Evolutionary conservation across 2,113 vertebrate species (phyloP), one percentile per base, ranked within the genome.

Genomic region (Brachyhypopomus gauderio): DNA sequence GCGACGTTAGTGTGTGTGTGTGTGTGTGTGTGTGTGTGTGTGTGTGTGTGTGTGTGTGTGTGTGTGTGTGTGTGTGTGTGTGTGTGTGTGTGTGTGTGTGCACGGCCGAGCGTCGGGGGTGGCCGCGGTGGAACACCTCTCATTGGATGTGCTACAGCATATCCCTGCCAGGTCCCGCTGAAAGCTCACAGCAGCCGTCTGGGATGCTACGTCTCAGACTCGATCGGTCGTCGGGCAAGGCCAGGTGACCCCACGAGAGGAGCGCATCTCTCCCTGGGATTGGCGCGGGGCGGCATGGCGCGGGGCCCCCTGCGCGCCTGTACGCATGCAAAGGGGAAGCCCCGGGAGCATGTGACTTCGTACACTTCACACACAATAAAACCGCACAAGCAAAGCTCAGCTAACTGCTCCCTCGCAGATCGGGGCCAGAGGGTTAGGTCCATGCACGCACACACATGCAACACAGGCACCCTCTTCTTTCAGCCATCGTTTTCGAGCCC

Each of bases 321-420:
- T 81, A 80, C 45, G 81, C 80, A 85, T 58, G 80, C 73, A 25
- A 85, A 73, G 52, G 72, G 72, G 45, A 85, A 85, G 77, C 77
- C 77, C 8, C 22, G 55, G 55, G 34, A 59, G 45, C 81, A 83
- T 55, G 73, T 77, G 81, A 80, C 67, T 58, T 22, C 34, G 55
- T 76, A 77, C n/a, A 30, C 70, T 82, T 23, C 23, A 82, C 59
- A 82, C 48, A 76, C n/a, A n/a, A n/a, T n/a, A 83, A 85, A 85
- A 83, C 77, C 81, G 79, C 84, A 85, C 9, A 72, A 60, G 34
- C 30, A 79, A 63, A 70, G 72, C 80, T 79, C 36, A 38, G 45
- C 41, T 80, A 71, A 72, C 41, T 45, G 38, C 67, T 83, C 77
- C 88, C 82, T 88, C 36, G 79, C 27, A 17, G 71, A 71, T 79